Base-by-base conservation (phyloP, 2,113 vertebrate genomes). In the Percina caprodes region DNA sequence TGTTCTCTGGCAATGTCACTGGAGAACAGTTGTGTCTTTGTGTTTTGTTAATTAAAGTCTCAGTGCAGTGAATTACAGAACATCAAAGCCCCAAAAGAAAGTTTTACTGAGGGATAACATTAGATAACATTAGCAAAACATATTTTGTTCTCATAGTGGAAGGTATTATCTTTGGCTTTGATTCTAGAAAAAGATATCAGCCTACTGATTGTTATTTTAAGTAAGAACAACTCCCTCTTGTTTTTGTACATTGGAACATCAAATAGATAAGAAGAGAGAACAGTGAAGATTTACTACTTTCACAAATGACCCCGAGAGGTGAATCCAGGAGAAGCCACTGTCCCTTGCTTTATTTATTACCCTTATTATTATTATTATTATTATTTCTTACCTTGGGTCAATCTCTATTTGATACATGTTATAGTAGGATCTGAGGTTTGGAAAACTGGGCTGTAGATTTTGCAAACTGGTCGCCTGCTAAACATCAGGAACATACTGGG, bases 1-100 rank as follows among this genome's bases (percentile, higher is more conserved):
- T 85, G 78, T 84, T 76, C 75, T 88, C 67, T 65, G 80, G 87
- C 84, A 74, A 81, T 63, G 74, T 87, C 80, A 72, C 81, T 49
- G 69, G 63, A 82, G 77, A 85, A 61, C 39, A 69, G 35, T 80
- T 65, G 7, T 56, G 60, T 74, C 79, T 84, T 62, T 70, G 71
- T 80, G 45, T 71, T 77, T 48, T 19, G 58, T 71, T 86, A 82
- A 87, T 86, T 87, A 74, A 88, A 80, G 65, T 67, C 42, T 55
- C 52, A 15, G 21, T 42, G 59, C 56, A 26, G 21, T 52, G 74
- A 85, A 74, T 87, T 62, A 49, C 23, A 69, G 10, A 74, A 78
- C 60, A 67, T 77, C 74, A 76, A 78, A 82, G 59, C 56, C 4
- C 1, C 23, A 54, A 58, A 73, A 66, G 45, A 58, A 79, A 46